Percentiles rank a stretch among this genome's conserved stretches.
phyloP scores from a whole-genome alignment of 92 coral and sea anemone species.

The Blastomussa wellsi region DNA sequence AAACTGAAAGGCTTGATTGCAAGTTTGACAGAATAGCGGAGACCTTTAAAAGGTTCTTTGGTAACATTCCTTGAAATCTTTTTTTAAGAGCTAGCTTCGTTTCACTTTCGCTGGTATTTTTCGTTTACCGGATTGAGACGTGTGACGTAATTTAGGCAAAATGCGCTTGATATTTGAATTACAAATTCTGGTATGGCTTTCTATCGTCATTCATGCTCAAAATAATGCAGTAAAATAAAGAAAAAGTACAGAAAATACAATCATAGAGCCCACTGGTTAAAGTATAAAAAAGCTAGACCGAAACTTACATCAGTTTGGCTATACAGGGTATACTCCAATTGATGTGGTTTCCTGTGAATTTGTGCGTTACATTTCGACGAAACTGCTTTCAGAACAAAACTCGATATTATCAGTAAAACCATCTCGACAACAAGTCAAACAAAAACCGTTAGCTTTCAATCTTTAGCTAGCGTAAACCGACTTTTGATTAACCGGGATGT shows the following conservation, averaged over 20 bases:
- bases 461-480: too few relatives aligned
- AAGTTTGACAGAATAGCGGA: slow-evolving; percentile 20
- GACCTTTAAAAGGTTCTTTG: slow-evolving; percentile 3
- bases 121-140: background rate
- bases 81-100: slow-evolving; percentile 3
- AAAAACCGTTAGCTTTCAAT: too few relatives aligned
- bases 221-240: background rate
- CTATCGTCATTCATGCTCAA: background rate
- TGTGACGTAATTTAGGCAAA: slow-evolving; percentile 4
- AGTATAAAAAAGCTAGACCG: background rate
- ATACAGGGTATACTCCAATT: too few relatives aligned
- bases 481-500: too few relatives aligned
- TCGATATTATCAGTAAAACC: too few relatives aligned
- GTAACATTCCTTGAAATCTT: background rate
- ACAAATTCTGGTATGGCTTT: slow-evolving; percentile 21
- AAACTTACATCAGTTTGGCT: background rate
- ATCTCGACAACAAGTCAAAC: too few relatives aligned
- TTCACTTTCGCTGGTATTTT: background rate
- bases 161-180: background rate
- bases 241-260: background rate
- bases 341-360: too few relatives aligned
- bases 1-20: slow-evolving; percentile 13
- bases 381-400: too few relatives aligned
- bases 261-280: background rate
- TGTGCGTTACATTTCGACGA: too few relatives aligned